Evolutionary conservation across 2,113 vertebrate genomes (phyloP), one percentile per base, ranked within the genome.

Genomic region (Phainopepla nitens): DNA sequence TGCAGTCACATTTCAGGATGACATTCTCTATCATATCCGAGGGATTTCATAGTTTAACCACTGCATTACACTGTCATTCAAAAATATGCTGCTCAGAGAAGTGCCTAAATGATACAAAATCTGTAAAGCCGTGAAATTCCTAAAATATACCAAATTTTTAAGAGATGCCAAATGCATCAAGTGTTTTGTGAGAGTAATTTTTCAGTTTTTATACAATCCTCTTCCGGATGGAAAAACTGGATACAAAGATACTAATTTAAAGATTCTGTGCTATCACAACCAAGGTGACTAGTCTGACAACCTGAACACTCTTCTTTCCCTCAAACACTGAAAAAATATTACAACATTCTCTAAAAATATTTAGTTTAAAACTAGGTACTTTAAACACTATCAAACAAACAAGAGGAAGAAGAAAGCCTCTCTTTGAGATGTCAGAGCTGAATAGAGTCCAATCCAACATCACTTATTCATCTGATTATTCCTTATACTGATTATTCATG

Each of bases 401-500:
- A 71, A 36, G 12, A 33, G 9, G 15, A 6, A 22, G 3, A 15
- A 24, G 8, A 71, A 60, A 41, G 4, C 28, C 3, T 36, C 23
- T 42, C 53, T 62, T 7, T 57, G 86, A 93, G 24, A 69, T 13
- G 47, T 61, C 62, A 83, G 58, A 77, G 58, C 39, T 65, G 45
- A 88, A 70, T 19, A 19, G 36, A 90, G 42, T 56, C 50, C 47
- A 89, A 61, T 51, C 20, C 6, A 2, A 49, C 56, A 88, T 73
- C 72, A 60, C 44, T 78, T 51, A 71, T 84, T 93, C 77, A 81
- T 64, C 89, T 54, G 60, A 95, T 78, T 81, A 87, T 31, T 80
- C 86, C 60, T 86, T 50, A 45, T 4, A 68, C 91, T 81, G 64
- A 81, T 82, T 95, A 95, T 87, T 89, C 89, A 95, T 87, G 44